Evolutionary conservation across 1,140 invertebrate species (phyloP).

Genomic region (Atopsyche davidsoni): DNA sequence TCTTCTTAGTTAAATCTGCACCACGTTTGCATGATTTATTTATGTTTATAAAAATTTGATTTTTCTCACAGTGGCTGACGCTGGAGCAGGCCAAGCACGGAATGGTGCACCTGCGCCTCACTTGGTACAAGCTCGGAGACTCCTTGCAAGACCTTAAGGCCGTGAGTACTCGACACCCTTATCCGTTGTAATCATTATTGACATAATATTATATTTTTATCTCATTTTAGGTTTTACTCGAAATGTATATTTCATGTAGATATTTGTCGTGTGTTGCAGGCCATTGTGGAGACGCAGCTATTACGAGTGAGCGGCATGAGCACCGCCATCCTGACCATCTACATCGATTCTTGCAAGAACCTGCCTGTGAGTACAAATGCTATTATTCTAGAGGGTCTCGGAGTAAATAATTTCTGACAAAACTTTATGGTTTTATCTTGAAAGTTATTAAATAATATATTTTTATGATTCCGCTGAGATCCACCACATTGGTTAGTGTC

Average conservation of each 20-base stretch:
- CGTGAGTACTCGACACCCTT: conserved; percentile 49
- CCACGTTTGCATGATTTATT: conserved; percentile 4
- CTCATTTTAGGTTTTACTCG: not conserved
- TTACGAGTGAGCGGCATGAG: conserved; percentile 69
- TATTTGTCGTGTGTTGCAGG: conserved; percentile 45
- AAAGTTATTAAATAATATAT: too few species aligned
- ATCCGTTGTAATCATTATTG: not conserved
- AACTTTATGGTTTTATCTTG: too few species aligned
- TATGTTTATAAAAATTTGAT: conserved; percentile 1
- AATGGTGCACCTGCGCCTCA: conserved; percentile 78
- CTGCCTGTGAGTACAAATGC: conserved; percentile 74
- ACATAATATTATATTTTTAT: conserved; percentile 7
- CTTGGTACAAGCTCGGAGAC: conserved; percentile 77
- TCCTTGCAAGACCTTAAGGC: conserved; percentile 65
- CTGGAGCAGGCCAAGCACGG: conserved; percentile 92
- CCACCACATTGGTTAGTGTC: too few species aligned
- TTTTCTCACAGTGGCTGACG: conserved; percentile 74
- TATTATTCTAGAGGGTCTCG: too few species aligned
- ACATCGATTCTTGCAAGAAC: conserved; percentile 84
- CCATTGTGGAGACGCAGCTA: conserved; percentile 68
- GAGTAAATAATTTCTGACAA: too few species aligned
- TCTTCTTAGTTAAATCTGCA: conserved; percentile 11
- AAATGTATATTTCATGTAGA: conserved; percentile 11
- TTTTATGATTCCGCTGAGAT: too few species aligned
- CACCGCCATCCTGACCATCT: conserved; percentile 73